These are phyloP conservation scores for Crenuchus spilurus DNA, from an alignment of 2,797 vertebrate genomes.

Conservation along the genomic window DNA sequence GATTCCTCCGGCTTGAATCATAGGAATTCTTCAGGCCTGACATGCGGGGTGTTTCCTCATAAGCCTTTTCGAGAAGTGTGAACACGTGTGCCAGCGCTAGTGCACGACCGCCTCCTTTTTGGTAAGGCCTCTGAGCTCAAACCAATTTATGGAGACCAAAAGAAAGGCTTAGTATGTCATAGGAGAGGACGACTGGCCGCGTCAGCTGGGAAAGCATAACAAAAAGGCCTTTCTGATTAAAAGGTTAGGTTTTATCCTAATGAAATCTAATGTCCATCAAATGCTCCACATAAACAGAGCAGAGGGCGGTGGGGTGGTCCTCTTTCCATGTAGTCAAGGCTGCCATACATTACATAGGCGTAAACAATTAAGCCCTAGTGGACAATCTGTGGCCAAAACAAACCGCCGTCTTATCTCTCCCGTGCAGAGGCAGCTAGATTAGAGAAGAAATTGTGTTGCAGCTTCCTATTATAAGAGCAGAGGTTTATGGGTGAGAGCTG, in stretches of 20 bases:
- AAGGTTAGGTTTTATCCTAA: slow-evolving; percentile 13
- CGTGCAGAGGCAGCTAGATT: slow-evolving; percentile 66
- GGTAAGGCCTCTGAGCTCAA: slow-evolving; percentile 9
- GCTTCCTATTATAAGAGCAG: slow-evolving; percentile 76
- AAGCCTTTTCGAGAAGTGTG: slow-evolving; percentile 14
- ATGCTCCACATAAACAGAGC: slow-evolving; percentile 1
- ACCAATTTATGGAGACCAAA: slow-evolving; percentile 9
- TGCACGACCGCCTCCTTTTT: background rate
- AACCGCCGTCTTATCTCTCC: slow-evolving; percentile 52
- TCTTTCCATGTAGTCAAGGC: slow-evolving; percentile 33
- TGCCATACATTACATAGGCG: slow-evolving; percentile 49
- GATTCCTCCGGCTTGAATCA: slow-evolving; percentile 55
- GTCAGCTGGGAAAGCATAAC: slow-evolving; percentile 3
- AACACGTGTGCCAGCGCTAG: slow-evolving; percentile 19
- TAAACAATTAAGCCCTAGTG: slow-evolving; percentile 57
- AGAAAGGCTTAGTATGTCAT: slow-evolving; percentile 20
- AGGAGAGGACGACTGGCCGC: background rate
- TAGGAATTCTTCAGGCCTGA: slow-evolving; percentile 61
- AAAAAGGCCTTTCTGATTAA: background rate
- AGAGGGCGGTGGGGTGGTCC: slow-evolving; percentile 26
- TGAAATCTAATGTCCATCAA: background rate
- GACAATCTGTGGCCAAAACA: slow-evolving; percentile 36
- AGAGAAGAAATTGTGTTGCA: slow-evolving; percentile 70
- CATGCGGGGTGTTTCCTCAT: slow-evolving; percentile 64
- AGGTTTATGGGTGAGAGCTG: slow-evolving; percentile 75